Evolutionary conservation across 2,797 vertebrate species (phyloP).

Genomic region (Rhinogobio ventralis): DNA sequence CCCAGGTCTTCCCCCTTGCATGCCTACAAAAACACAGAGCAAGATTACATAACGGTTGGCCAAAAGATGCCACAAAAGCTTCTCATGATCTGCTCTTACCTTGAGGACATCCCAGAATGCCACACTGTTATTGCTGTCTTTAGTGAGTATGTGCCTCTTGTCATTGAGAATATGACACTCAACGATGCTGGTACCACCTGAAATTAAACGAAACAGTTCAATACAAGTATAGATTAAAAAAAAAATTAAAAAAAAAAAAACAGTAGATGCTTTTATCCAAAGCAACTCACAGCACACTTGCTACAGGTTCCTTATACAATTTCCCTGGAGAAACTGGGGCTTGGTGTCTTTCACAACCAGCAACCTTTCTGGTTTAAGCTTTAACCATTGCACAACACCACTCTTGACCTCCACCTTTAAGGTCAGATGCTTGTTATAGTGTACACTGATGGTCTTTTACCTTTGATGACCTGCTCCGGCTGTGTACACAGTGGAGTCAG

Average conservation of each 20-base stretch:
- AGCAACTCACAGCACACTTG: not conserved
- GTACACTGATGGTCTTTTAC: slow-evolving; percentile 71
- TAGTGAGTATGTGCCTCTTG: slow-evolving; percentile 99
- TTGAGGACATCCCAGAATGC: slow-evolving; percentile 98
- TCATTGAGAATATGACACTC: slow-evolving; percentile 99
- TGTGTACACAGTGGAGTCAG: slow-evolving; percentile 94
- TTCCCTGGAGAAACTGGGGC: not conserved
- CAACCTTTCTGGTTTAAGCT: not conserved
- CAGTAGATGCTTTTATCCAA: not conserved
- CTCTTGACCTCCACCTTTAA: not conserved
- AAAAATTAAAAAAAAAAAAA: not conserved
- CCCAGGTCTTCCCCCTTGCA: slow-evolving; percentile 98
- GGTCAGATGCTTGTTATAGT: not conserved
- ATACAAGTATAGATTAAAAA: not conserved
- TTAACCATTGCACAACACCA: not conserved
- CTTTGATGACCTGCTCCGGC: slow-evolving; percentile 97
- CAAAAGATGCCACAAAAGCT: not conserved
- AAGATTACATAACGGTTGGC: not conserved
- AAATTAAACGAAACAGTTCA: slow-evolving; percentile 2
- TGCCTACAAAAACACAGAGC: slow-evolving; percentile 77
- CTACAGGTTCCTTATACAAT: not conserved
- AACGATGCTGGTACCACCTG: slow-evolving; percentile 97
- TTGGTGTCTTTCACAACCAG: not conserved
- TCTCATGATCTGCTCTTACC: slow-evolving; percentile 73
- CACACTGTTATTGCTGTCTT: slow-evolving; percentile 99